Conservation (phyloP, 2,888 invertebrate species). For the Furcula furcula region DNA sequence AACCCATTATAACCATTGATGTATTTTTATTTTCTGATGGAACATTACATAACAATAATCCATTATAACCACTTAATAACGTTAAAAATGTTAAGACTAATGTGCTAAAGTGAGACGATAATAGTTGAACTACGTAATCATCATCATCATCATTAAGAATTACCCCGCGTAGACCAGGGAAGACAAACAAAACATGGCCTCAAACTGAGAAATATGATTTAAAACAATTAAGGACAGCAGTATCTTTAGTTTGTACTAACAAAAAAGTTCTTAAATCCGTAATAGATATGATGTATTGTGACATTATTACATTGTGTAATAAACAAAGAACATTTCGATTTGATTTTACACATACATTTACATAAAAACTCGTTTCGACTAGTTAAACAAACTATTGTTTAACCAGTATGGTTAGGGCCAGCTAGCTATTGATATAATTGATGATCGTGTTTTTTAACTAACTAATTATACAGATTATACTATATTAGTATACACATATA, state of each 20-base stretch:
- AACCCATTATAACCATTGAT: too few relatives aligned
- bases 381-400: conserved; percentile 9
- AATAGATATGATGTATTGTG: conserved; percentile 1
- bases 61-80: too few relatives aligned
- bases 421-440: conserved; percentile 8
- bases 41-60: too few relatives aligned
- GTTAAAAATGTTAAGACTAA: too few relatives aligned
- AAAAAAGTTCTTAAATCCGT: not conserved
- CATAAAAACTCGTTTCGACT: conserved; percentile 13
- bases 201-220: not conserved
- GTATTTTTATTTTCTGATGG: too few relatives aligned
- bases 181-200: too few relatives aligned
- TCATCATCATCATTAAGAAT: too few relatives aligned
- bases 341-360: conserved; percentile 16
- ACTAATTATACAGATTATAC: not conserved
- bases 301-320: conserved; percentile 3
- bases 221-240: not conserved
- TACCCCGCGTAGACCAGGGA: too few relatives aligned
- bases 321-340: conserved; percentile 16
- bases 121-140: too few relatives aligned
- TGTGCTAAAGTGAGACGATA: too few relatives aligned
- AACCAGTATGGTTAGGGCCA: too few relatives aligned
- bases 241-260: not conserved
- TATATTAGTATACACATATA: too few relatives aligned
- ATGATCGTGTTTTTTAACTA: conserved; percentile 5